Evolutionary conservation across 2,888 invertebrate species (phyloP).

Genomic region (Abscondita cerata): DNA sequence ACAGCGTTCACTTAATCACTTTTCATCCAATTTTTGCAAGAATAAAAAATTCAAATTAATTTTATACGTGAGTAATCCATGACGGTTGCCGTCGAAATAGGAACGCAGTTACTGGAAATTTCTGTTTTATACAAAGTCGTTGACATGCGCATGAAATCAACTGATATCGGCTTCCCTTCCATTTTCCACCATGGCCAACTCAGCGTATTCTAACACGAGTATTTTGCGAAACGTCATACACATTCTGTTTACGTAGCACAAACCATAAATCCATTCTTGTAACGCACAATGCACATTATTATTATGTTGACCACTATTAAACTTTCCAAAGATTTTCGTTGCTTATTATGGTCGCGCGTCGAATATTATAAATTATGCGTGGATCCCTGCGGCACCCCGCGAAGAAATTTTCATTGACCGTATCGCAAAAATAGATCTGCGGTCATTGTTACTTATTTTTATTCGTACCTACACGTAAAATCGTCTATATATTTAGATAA

Average conservation of each 20-base stretch:
- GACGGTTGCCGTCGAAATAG: conserved; percentile 31
- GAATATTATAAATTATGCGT: too few relatives aligned
- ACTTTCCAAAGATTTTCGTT: too few relatives aligned
- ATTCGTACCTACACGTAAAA: too few relatives aligned
- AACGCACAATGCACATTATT: too few relatives aligned
- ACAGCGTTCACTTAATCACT: conserved; percentile 32
- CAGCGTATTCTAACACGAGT: conserved; percentile 15
- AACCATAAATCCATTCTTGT: not conserved
- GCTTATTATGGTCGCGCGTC: too few relatives aligned
- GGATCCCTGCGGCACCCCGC: too few relatives aligned
- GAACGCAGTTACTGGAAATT: conserved; percentile 21
- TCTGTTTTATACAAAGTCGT: conserved; percentile 21
- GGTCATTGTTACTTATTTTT: too few relatives aligned
- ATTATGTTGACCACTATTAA: too few relatives aligned
- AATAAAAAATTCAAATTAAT: conserved; percentile 10
- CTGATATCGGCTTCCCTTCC: conserved; percentile 24
- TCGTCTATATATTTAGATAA: too few relatives aligned
- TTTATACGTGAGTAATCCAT: conserved; percentile 23
- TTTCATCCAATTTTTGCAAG: conserved; percentile 14
- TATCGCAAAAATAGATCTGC: too few relatives aligned
- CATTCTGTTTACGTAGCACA: conserved; percentile 2
- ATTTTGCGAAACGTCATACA: conserved; percentile 16
- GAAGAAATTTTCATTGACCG: too few relatives aligned
- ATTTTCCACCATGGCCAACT: conserved; percentile 17
- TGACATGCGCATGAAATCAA: conserved; percentile 20